Evolutionary conservation across 2,888 invertebrate genomes (phyloP), one percentile per base, ranked within the genome.

Genomic region (Mesochorus sp.): DNA sequence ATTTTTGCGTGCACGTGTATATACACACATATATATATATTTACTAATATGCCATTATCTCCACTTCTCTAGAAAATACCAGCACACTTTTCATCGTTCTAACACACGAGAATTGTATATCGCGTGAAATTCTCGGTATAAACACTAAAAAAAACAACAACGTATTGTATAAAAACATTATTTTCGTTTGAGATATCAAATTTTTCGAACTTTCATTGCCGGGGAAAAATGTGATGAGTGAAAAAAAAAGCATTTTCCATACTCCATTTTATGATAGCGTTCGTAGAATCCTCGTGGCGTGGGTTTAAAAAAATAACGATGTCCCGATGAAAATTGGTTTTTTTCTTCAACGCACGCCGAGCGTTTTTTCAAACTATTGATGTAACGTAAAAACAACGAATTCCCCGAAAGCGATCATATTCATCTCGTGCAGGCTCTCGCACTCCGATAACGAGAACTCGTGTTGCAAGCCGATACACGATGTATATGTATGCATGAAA

Each of bases 241-340:
- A 44, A 28, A 17, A 6, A 31, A 62, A 62, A 62, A 34, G 6
- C 5, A 31, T 0, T 44, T 12, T 51, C 14, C 10, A 12, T 49
- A 31, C 21, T 62, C 34, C 21, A 21, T n/a, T 8, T 34, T 1
- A 14, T 19, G 17, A 14, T 42, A 5, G 12, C 42, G n/a, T n/a
- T 42, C 42, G 12, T 42, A 42, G 14, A 42, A 42, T 31, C 12
- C 42, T 42, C n/a, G n/a, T n/a, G n/a, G n/a, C n/a, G n/a, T n/a
- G n/a, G n/a, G n/a, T n/a, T n/a, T n/a, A n/a, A n/a, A n/a, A 44
- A 59, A 37, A 37, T 68, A 57, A 14, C 59, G 31, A 44, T 57
- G 42, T 26, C 17, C 10, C n/a, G 19, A 19, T 12, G 21, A 66
- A 14, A 10, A 14, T 51, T 10, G 21, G 17, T 53, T 26, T 44